Percentiles rank a stretch among this genome's conserved stretches.
phyloP scores from a whole-genome alignment of 35 echinoderm and acorn worm genomes.

The Eucidaris tribuloides region DNA sequence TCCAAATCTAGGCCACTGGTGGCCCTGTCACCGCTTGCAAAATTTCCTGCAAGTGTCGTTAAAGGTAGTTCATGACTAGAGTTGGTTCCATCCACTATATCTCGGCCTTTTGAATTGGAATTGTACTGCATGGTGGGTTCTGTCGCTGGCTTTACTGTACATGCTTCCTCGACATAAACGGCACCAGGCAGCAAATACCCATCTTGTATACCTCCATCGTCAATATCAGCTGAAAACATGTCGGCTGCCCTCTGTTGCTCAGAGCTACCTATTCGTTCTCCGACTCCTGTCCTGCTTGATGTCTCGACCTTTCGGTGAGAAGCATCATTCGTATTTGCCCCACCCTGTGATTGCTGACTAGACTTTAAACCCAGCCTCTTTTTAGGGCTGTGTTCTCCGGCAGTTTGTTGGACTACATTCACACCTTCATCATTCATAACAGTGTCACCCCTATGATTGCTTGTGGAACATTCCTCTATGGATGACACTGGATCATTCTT shows the following conservation, averaged over 20 bases:
- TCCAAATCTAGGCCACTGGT: not conserved
- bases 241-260: too few species aligned
- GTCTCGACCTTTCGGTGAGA: too few species aligned
- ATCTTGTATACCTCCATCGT: too few species aligned
- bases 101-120: not conserved
- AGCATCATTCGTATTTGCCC: too few species aligned
- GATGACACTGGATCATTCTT: not conserved
- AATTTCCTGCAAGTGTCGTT: not conserved
- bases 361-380: too few species aligned
- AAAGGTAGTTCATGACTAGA: not conserved
- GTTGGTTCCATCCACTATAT: not conserved
- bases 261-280: too few species aligned
- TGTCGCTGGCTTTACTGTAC: not conserved
- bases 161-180: not conserved
- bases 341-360: too few species aligned
- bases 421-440: too few species aligned
- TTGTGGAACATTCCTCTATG: not conserved
- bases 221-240: too few species aligned
- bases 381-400: too few species aligned
- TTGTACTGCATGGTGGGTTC: conserved; percentile 19
- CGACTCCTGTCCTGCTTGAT: too few species aligned
- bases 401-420: too few species aligned
- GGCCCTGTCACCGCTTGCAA: not conserved
- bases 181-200: not conserved
- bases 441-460: not conserved